Evolutionary conservation across 1,140 invertebrate species (phyloP).

Genomic region (Drosophila sproati): DNA sequence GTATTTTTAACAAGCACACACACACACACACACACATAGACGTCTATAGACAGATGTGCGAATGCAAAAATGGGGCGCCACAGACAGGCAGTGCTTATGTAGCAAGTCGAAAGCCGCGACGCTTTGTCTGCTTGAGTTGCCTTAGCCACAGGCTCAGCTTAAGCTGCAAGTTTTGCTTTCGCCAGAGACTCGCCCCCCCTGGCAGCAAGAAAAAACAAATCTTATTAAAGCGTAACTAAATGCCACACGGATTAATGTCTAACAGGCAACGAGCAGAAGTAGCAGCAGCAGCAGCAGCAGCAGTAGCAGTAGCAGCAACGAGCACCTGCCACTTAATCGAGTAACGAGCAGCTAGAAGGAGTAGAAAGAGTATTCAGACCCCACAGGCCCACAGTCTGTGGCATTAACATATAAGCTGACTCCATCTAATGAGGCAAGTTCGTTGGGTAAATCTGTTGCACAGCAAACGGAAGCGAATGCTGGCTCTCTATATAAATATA

Average conservation of each 20-base stretch:
- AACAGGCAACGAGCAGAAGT: conserved; percentile 52
- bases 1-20: conserved; percentile 55
- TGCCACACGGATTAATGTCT: conserved; percentile 78
- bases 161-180: conserved; percentile 30
- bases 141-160: neutral
- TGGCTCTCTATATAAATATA: neutral
- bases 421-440: conserved; percentile 68
- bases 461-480: conserved; percentile 21
- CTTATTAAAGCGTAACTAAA: conserved; percentile 84
- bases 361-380: conserved; percentile 36
- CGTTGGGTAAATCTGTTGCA: conserved; percentile 49
- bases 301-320: conserved; percentile 68
- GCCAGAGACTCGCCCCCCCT: conserved; percentile 19
- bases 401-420: conserved; percentile 75
- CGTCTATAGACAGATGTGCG: neutral
- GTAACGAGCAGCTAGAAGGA: conserved; percentile 36
- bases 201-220: conserved; percentile 52
- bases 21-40: too few relatives aligned
- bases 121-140: conserved; percentile 11
- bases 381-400: conserved; percentile 50
- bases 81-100: conserved; percentile 16
- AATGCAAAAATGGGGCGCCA: conserved; percentile 60
- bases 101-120: conserved; percentile 13
- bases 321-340: conserved; percentile 74
- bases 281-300: conserved; percentile 44